Evolutionary conservation across 1,140 invertebrate genomes (phyloP).

Genomic region (Thaumetopoea pityocampa): DNA sequence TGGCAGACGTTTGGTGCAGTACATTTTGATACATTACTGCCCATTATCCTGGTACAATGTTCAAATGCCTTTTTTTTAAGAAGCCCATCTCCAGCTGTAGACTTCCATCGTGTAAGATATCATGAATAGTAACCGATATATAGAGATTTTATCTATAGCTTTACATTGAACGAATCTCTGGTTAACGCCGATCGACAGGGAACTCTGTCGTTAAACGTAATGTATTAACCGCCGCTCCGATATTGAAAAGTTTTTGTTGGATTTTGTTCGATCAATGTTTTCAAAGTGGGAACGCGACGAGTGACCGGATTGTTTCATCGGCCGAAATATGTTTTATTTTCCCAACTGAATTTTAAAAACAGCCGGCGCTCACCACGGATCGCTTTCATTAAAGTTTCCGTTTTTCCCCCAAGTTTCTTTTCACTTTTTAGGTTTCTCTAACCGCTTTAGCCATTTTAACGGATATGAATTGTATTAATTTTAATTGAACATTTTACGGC

Average conservation of each 20-base stretch:
- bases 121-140: too few relatives aligned
- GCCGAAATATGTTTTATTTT: conserved; percentile 20
- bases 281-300: conserved; percentile 12
- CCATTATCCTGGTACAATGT: too few relatives aligned
- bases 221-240: conserved; percentile 2
- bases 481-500: too few relatives aligned
- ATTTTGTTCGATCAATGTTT: conserved; percentile 13
- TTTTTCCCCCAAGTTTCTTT: conserved; percentile 26
- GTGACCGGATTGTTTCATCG: conserved; percentile 16
- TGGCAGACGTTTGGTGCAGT: too few relatives aligned
- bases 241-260: conserved; percentile 4
- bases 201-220: conserved; percentile 1
- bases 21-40: too few relatives aligned
- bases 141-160: background rate
- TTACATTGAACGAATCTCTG: conserved; percentile 4
- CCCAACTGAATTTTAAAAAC: conserved; percentile 22
- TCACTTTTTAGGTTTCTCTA: conserved; percentile 24
- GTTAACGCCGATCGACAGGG: conserved; percentile 1
- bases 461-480: too few relatives aligned
- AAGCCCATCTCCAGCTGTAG: too few relatives aligned
- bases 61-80: too few relatives aligned
- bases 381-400: conserved; percentile 30
- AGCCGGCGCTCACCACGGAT: conserved; percentile 30
- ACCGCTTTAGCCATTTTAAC: too few relatives aligned
- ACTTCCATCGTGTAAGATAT: too few relatives aligned